These are phyloP conservation scores for Apis florea DNA, from an alignment of 1,140 invertebrate species.

Conservation along the genomic window DNA sequence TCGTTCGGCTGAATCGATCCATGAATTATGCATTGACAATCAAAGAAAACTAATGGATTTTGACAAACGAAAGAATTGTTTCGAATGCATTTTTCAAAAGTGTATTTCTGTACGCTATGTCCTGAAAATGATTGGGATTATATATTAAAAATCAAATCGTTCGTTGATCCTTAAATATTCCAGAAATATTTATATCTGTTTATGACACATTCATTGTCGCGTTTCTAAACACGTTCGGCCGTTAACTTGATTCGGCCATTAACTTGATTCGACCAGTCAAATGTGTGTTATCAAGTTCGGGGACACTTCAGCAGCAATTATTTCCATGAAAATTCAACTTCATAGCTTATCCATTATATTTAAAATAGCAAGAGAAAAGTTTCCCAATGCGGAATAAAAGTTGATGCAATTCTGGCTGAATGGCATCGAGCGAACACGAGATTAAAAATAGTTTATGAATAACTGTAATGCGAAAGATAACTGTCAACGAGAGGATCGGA, in stretches of 20 bases:
- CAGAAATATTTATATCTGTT: no score
- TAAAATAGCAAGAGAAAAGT: not conserved
- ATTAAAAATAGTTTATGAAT: not conserved
- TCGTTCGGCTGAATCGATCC: not conserved
- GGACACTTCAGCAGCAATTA: not conserved
- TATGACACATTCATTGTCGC: no score
- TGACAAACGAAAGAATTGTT: no score
- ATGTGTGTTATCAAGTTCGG: not conserved
- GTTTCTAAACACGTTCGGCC: no score
- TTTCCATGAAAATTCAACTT: not conserved
- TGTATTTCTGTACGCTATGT: not conserved
- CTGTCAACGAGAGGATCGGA: not conserved
- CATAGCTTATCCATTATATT: not conserved
- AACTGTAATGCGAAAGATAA: not conserved
- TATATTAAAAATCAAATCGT: no score
- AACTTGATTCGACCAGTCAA: not conserved
- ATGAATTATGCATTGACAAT: slow-evolving; percentile 1
- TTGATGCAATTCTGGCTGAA: not conserved
- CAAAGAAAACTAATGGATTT: no score
- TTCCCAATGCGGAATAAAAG: not conserved
- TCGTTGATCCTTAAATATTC: no score
- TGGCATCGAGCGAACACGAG: not conserved
- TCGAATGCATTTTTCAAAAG: not conserved
- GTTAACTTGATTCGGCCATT: not conserved
- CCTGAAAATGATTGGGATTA: not conserved